Conservation (phyloP, 2,797 vertebrate genomes). For the Xyrichtys novacula region DNA sequence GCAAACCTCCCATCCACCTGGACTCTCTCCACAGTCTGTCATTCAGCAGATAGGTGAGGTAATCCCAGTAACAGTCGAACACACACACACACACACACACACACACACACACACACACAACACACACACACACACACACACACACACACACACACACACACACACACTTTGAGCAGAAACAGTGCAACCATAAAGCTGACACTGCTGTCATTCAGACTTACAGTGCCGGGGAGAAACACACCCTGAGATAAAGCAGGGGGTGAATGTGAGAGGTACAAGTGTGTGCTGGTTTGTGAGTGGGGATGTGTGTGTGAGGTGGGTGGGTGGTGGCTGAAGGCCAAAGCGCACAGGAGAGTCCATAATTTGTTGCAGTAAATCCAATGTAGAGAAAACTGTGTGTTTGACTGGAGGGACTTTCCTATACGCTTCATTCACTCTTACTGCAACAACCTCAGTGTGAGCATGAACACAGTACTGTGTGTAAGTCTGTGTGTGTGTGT, state of each 20-base stretch:
- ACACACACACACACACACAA: neutral
- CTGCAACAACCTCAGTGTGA: conserved; percentile 22
- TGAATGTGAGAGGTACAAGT: conserved; percentile 20
- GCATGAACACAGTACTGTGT: too few species aligned
- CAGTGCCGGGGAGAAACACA: conserved; percentile 43
- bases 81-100: conserved; percentile 3
- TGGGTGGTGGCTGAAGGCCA: conserved; percentile 20
- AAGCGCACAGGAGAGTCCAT: conserved; percentile 35
- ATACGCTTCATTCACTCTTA: conserved; percentile 52
- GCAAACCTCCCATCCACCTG: conserved; percentile 11
- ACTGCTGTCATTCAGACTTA: conserved; percentile 61
- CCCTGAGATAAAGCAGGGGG: conserved; percentile 29
- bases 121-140: neutral
- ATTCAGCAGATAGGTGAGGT: conserved; percentile 33
- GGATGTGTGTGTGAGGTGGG: conserved; percentile 12
- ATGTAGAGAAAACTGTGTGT: conserved; percentile 46
- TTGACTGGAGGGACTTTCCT: conserved; percentile 55
- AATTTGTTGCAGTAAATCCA: conserved; percentile 56
- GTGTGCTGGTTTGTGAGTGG: conserved; percentile 12
- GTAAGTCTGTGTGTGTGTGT: conserved; percentile 27
- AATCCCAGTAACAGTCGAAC: conserved; percentile 19
- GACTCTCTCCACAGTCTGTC: conserved; percentile 9
- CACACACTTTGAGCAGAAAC: conserved; percentile 33
- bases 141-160: neutral
- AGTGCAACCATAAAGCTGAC: conserved; percentile 53